Base-by-base conservation (phyloP, 2,797 vertebrate species). In the Sciaenops ocellatus region DNA sequence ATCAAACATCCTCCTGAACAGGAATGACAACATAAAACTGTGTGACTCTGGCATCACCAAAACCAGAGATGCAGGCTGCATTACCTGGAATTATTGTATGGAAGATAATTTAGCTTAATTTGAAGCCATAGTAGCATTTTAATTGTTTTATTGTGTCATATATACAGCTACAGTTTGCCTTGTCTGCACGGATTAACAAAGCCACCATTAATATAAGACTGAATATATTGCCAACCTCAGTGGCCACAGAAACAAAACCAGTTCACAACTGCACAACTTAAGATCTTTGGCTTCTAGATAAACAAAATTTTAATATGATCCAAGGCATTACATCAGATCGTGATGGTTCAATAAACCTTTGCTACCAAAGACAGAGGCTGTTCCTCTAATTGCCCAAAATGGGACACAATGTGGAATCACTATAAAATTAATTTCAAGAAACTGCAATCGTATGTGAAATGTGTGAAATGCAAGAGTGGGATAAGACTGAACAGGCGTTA, bases 31-130 rank as follows among this genome's bases (percentile, higher is more conserved):
- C 95, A 99, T 99, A 90, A 99, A 99, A 87, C 95, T 99, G 88
- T 99, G 98, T 92, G 98, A 99, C 92, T 99, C 99, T 1, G 98
- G 98, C 86, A 99, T 99, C 69, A 97, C 98, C 86, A 99, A 99
- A 91, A 99, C 98, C 38, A 95, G 98, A 90, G 98, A 99, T 50
- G 98, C 98, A 0, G 98, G 98, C 5, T 99, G 98, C 92, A 94
- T 38, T 38, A 34, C 2, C 0, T 42, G 28, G n/a, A 1, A 17
- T 41, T 55, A 24, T n/a, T 56, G 1, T 18, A 30, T n/a, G n/a
- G 13, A 60, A 57, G 20, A 24, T 54, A 42, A 47, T 0, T 0
- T 55, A 57, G 17, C 12, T 26, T 69, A 0, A 66, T 63, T 34
- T 57, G 11, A 44, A 28, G 24, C 22, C 5, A 30, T 44, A 44